Base-by-base conservation (phyloP, 2,113 vertebrate species). In the Malurus melanocephalus region DNA sequence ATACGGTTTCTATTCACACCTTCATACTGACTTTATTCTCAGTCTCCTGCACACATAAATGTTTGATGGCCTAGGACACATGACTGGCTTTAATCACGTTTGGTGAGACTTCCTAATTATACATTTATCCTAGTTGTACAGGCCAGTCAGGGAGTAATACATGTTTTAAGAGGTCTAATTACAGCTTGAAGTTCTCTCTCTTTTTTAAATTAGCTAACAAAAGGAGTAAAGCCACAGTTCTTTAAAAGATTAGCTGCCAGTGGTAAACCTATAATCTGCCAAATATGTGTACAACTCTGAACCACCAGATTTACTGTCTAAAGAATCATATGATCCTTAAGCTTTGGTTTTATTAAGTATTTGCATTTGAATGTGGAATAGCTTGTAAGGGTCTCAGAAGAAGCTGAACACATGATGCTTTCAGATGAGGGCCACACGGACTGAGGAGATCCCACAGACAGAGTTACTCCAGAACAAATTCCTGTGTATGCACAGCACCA, bases 221-320 rank as follows among this genome's bases (percentile, higher is more conserved):
- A 94, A 91, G 85, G 90, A 96, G 76, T 82, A 90, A 93, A 85
- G 82, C 77, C 90, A 53, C 67, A 73, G 81, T 68, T 90, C 79
- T 90, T 56, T 61, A 69, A 33, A 88, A 95, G 93, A 88, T 95
- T 88, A 93, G 65, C 62, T 56, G 76, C 43, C 51, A 62, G 84
- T 40, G 86, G 95, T 89, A 96, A 96, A 93, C 43, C 88, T 46
- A 90, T 95, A 95, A 96, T 96, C 96, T 96, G 86, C 76, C 80
- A 80, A 95, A 80, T 88, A 94, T 38, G 71, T 62, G 93, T 92
- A 94, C 93, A 93, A 66, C 66, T 90, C 88, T 20, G 49, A 87
- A 65, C 73, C 72, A 87, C 42, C 67, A 83, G 90, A 85, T 90
- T 90, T 93, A 45, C 75, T 67, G 46, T 56, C 89, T 81, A 46